These are phyloP conservation scores for Buathra laborator DNA, from an alignment of 2,888 invertebrate species.

Conservation along the genomic window DNA sequence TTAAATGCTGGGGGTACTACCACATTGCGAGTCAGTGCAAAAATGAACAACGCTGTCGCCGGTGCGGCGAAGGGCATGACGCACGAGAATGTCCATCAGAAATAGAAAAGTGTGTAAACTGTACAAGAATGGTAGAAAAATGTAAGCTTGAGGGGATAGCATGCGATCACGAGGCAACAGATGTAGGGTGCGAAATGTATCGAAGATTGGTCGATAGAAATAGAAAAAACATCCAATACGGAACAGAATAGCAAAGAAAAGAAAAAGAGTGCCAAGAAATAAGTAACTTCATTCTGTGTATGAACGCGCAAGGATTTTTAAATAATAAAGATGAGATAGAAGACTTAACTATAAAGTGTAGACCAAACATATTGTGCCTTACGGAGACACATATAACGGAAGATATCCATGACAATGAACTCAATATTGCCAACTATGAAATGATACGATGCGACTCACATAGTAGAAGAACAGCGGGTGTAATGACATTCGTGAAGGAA, in stretches of 20 bases:
- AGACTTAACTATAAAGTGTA: background rate
- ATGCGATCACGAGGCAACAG: constrained; percentile 32
- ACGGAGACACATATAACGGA: too few species aligned
- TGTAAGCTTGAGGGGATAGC: constrained; percentile 45
- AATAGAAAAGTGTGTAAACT: background rate
- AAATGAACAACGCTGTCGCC: constrained; percentile 35
- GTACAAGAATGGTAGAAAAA: constrained; percentile 14
- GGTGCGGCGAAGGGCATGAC: background rate
- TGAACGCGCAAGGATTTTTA: constrained; percentile 48
- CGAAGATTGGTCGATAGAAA: constrained; percentile 43
- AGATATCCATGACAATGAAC: background rate
- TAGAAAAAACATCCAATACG: constrained; percentile 34
- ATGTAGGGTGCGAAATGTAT: constrained; percentile 23
- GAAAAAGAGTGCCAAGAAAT: background rate
- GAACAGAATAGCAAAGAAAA: constrained; percentile 22
- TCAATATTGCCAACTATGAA: constrained; percentile 17
- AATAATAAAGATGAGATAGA: constrained; percentile 55
- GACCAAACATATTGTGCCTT: constrained; percentile 30
- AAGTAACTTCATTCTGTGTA: background rate
- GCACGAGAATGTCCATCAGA: background rate
- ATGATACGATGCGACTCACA: constrained; percentile 18
- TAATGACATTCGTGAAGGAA: background rate
- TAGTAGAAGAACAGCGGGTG: constrained; percentile 13
- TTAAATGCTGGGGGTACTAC: constrained; percentile 46
- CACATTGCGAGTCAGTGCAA: constrained; percentile 51